Conservation (phyloP, 2,113 vertebrate genomes). For the Gila orcuttii region DNA sequence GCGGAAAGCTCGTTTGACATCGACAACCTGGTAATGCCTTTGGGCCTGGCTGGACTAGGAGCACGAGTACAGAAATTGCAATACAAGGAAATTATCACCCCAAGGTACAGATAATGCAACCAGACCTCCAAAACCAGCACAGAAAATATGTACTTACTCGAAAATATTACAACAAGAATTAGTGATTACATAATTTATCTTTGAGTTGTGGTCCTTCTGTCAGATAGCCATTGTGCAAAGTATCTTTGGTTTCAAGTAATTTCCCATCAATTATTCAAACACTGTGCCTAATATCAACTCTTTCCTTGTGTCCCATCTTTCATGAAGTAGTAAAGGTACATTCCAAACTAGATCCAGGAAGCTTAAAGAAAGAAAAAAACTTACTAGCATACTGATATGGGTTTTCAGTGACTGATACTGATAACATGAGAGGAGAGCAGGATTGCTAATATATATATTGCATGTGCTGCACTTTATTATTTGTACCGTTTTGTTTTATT, state of each 20-base stretch:
- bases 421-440: neutral
- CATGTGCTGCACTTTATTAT: no score
- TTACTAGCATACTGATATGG: neutral
- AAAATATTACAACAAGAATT: neutral
- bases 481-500: no score
- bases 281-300: conserved; percentile 7
- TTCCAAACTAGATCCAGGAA: neutral
- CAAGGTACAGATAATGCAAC: conserved; percentile 61
- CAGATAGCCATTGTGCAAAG: conserved; percentile 12
- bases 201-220: neutral
- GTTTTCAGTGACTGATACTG: neutral
- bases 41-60: conserved; percentile 65
- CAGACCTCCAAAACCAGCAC: neutral
- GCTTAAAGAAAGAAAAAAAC: neutral
- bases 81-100: conserved; percentile 74
- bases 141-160: no score
- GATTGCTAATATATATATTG: no score
- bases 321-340: neutral
- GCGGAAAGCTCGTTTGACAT: conserved; percentile 69
- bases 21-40: conserved; percentile 71
- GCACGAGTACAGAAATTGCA: conserved; percentile 69
- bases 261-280: neutral
- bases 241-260: conserved; percentile 19
- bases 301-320: neutral
- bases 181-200: neutral